phyloP scores from a whole-genome alignment of 2,888 invertebrate species.

The Dorcus parallelipipedus region DNA sequence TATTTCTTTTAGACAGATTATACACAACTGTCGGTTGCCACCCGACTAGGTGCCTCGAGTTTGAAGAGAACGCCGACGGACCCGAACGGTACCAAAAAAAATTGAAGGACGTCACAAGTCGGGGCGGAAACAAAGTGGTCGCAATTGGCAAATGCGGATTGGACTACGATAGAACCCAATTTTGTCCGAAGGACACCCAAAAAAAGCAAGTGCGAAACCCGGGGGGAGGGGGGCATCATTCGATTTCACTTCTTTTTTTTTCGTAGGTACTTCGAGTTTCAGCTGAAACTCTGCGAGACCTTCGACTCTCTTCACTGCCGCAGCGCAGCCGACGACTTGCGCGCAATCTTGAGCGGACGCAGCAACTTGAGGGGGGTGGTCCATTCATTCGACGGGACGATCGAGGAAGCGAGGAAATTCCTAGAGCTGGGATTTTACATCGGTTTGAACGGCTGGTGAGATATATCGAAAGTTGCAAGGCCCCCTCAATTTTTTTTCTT shows the following conservation, averaged over 20 bases:
- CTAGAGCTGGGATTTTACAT: conserved; percentile 80
- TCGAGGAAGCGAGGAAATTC: conserved; percentile 72
- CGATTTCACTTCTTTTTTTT: neutral
- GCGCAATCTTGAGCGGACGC: conserved; percentile 65
- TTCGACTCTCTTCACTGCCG: conserved; percentile 87
- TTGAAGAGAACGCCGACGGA: conserved; percentile 57
- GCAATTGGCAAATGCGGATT: conserved; percentile 94
- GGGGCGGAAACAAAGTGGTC: conserved; percentile 71
- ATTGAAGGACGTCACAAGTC: conserved; percentile 62
- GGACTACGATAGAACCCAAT: conserved; percentile 88
- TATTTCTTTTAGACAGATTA: conserved; percentile 69
- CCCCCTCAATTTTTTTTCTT: conserved; percentile 22
- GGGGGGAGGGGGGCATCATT: neutral
- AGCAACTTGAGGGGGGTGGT: conserved; percentile 68
- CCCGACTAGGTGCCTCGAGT: conserved; percentile 88
- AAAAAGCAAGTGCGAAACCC: conserved; percentile 57
- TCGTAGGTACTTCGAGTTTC: conserved; percentile 81
- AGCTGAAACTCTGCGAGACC: conserved; percentile 71
- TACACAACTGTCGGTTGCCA: conserved; percentile 91
- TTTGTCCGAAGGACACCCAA: conserved; percentile 83
- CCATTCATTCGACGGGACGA: conserved; percentile 90
- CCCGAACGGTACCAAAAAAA: conserved; percentile 70
- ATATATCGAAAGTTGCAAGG: neutral
- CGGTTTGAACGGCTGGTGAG: conserved; percentile 92
- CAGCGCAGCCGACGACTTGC: conserved; percentile 78